Percentiles rank a stretch among this genome's conserved stretches.
These are phyloP conservation scores for Gymnothorax reevesii DNA, from an alignment of 2,797 vertebrate genomes.

Conservation along the genomic window DNA sequence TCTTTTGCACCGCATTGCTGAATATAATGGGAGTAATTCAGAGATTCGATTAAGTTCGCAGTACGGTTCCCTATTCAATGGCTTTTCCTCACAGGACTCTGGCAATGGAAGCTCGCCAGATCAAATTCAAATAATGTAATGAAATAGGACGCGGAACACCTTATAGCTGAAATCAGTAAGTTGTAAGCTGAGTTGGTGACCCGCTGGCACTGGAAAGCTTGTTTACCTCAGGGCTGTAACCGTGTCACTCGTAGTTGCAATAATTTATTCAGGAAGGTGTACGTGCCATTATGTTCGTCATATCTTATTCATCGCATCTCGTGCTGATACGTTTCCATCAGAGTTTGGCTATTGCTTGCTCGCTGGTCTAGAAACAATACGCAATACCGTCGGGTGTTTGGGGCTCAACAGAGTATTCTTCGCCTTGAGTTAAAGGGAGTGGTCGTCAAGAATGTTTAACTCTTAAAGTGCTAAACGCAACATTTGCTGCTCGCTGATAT, in stretches of 20 bases:
- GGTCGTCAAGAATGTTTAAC: not conserved
- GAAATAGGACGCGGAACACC: not conserved
- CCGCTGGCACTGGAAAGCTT: not conserved
- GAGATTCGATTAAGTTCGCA: not conserved
- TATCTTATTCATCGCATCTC: conserved; percentile 9
- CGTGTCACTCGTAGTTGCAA: not conserved
- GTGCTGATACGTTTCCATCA: not conserved
- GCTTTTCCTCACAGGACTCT: not conserved
- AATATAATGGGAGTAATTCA: not conserved
- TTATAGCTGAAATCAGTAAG: not conserved
- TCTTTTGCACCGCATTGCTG: not conserved
- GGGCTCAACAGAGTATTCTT: not conserved
- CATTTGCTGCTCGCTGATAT: no score
- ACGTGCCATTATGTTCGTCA: not conserved
- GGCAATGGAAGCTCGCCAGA: not conserved
- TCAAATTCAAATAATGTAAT: not conserved
- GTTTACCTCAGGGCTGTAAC: not conserved
- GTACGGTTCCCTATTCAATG: not conserved
- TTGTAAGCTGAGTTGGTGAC: not conserved
- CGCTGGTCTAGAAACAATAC: not conserved
- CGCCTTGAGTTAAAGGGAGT: not conserved
- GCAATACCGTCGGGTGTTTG: not conserved
- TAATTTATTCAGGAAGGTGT: not conserved
- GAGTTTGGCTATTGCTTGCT: not conserved
- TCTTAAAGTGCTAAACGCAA: no score